These are phyloP conservation scores for Scleropages formosus DNA, from an alignment of 2,797 vertebrate genomes.

Conservation along the genomic window DNA sequence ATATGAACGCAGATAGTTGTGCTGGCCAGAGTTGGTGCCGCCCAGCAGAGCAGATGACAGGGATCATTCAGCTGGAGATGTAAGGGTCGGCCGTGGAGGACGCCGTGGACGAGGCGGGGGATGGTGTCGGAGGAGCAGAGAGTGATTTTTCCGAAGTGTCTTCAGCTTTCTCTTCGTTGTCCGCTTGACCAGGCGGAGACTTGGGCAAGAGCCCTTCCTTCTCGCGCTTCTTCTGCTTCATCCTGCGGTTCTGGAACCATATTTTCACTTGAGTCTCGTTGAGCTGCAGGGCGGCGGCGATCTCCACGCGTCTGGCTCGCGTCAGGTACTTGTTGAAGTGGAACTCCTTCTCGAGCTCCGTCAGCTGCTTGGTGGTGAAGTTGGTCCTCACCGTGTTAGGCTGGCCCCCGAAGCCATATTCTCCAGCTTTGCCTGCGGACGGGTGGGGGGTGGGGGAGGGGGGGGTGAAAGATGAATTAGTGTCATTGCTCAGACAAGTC, in stretches of 20 bases:
- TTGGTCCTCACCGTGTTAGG: conserved; percentile 93
- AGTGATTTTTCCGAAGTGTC: conserved; percentile 87
- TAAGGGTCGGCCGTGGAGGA: conserved; percentile 73
- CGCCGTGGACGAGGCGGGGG: conserved; percentile 77
- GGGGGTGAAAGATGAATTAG: not conserved
- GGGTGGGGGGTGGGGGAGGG: too few relatives aligned
- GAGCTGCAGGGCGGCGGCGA: conserved; percentile 89
- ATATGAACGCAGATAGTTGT: not conserved
- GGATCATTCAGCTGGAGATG: conserved; percentile 58
- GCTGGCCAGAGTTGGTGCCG: not conserved
- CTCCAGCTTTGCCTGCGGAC: conserved; percentile 86
- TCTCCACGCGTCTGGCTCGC: conserved; percentile 89
- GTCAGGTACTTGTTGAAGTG: conserved; percentile 99
- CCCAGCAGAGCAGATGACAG: conserved; percentile 24
- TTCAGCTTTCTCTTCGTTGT: conserved; percentile 80
- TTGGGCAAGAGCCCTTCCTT: conserved; percentile 87
- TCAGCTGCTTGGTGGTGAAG: conserved; percentile 97
- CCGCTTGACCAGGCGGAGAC: conserved; percentile 68
- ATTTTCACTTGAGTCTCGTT: conserved; percentile 99
- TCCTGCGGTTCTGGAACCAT: conserved; percentile 97
- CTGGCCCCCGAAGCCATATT: conserved; percentile 88
- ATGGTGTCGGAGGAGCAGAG: conserved; percentile 83
- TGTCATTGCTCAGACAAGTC: not conserved
- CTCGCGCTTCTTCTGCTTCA: conserved; percentile 98
- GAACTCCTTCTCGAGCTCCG: conserved; percentile 96